These are phyloP conservation scores for Dysidea cf. avara DNA, from an alignment of 37 sponge, comb jelly and placozoan genomes.

Conservation along the genomic window DNA sequence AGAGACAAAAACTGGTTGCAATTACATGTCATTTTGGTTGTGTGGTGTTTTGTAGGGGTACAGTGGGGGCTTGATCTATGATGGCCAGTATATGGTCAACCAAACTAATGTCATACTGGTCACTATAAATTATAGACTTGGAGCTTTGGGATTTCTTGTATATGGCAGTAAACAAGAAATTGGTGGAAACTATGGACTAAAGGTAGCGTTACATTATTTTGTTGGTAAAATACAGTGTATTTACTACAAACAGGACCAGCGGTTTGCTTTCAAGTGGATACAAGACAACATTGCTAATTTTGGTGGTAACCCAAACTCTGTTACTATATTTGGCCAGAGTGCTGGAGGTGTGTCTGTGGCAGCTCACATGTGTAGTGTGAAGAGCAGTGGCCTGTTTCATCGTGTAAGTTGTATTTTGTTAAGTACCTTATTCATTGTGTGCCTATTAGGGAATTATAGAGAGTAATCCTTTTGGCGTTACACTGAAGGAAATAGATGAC, in stretches of 20 bases:
- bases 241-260: constrained; percentile 60
- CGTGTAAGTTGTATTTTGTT: constrained; percentile 40
- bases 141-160: constrained; percentile 73
- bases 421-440: background rate
- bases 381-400: constrained; percentile 76
- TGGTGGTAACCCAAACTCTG: constrained; percentile 72
- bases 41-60: constrained; percentile 55
- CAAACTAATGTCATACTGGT: constrained; percentile 62
- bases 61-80: constrained; percentile 57
- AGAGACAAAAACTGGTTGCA: background rate
- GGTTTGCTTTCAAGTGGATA: constrained; percentile 79
- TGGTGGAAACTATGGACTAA: constrained; percentile 70
- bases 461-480: constrained; percentile 72
- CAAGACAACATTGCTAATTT: constrained; percentile 72
- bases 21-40: too few species aligned
- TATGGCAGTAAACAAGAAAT: constrained; percentile 36
- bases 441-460: constrained; percentile 61
- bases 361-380: constrained; percentile 59
- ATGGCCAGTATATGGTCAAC: constrained; percentile 77
- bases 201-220: constrained; percentile 14
- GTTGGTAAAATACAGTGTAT: background rate
- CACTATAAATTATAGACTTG: constrained; percentile 84
- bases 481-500: constrained; percentile 35
- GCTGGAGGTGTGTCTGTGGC: constrained; percentile 77
- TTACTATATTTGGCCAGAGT: constrained; percentile 88